A percentile compares a stretch with the other conserved stretches of the same genome.
Evolutionary conservation across 2,888 invertebrate species (phyloP).

Genomic region (Choreutis nemorana): DNA sequence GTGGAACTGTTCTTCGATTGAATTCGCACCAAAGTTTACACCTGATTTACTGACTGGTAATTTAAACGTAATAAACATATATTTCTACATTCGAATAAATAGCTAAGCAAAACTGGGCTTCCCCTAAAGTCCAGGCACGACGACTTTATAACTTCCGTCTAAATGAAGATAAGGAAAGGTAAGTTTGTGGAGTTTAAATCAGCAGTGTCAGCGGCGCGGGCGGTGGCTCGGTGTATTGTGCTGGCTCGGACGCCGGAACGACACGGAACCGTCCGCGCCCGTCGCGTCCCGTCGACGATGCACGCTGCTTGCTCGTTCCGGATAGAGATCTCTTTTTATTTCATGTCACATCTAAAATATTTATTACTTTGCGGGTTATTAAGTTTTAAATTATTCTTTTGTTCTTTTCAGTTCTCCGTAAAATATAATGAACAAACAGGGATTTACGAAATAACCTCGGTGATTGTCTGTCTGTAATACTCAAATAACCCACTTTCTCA

Average conservation of each 20-base stretch:
- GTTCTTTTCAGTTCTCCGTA: constrained; percentile 16
- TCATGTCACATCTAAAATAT: constrained; percentile 46
- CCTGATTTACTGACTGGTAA: constrained; percentile 81
- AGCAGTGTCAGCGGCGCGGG: too few species aligned
- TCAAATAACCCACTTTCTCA: too few species aligned
- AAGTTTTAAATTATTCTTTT: constrained; percentile 45
- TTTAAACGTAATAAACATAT: constrained; percentile 9
- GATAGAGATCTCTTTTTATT: constrained; percentile 40
- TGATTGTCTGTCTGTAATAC: too few species aligned
- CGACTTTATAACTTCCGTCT: constrained; percentile 32
- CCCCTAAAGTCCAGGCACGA: too few species aligned
- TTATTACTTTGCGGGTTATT: constrained; percentile 55
- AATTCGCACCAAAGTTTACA: constrained; percentile 74
- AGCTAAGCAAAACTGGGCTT: too few species aligned
- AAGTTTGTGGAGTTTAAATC: constrained; percentile 41
- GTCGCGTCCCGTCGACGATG: constrained; percentile 28
- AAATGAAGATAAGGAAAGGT: constrained; percentile 44
- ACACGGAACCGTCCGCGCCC: constrained; percentile 42
- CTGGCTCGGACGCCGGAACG: constrained; percentile 39
- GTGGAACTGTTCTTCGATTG: constrained; percentile 86
- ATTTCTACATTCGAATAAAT: background rate
- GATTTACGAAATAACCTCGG: too few species aligned
- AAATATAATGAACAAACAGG: too few species aligned
- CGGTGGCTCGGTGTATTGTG: constrained; percentile 28
- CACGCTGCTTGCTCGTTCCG: constrained; percentile 30